Evolutionary conservation across 2,888 invertebrate genomes (phyloP).

Genomic region (Onthophagus sagittarius): DNA sequence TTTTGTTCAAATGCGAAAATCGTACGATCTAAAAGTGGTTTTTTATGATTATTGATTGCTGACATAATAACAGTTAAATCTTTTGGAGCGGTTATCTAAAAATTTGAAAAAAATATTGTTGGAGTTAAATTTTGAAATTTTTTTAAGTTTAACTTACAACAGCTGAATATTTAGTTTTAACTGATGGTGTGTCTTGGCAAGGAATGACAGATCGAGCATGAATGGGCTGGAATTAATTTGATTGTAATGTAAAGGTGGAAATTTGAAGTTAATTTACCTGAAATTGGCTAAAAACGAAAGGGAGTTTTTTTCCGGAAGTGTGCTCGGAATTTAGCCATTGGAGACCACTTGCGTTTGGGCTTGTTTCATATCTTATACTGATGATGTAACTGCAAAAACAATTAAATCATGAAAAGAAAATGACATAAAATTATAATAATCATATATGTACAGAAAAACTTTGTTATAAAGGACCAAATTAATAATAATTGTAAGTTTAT

Average conservation of each 20-base stretch:
- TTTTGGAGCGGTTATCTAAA: conserved; percentile 65
- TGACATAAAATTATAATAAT: too few relatives aligned
- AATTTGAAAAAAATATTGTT: conserved; percentile 17
- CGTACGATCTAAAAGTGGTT: conserved; percentile 45
- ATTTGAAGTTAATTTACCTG: conserved; percentile 52
- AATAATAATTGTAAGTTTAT: too few relatives aligned
- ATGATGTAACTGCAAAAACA: conserved; percentile 51
- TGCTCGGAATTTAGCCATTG: conserved; percentile 87
- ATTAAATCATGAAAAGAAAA: background rate
- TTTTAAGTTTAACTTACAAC: conserved; percentile 44
- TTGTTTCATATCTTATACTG: conserved; percentile 71
- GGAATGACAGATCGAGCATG: conserved; percentile 87
- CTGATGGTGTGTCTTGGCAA: conserved; percentile 88
- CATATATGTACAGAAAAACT: too few relatives aligned
- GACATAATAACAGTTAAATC: conserved; percentile 86
- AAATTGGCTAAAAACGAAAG: conserved; percentile 83
- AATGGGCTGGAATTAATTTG: conserved; percentile 60
- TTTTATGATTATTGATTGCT: conserved; percentile 60
- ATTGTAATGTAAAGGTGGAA: background rate
- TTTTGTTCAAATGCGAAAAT: conserved; percentile 65
- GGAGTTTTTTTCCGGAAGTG: conserved; percentile 81
- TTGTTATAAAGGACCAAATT: too few relatives aligned
- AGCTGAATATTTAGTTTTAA: conserved; percentile 74
- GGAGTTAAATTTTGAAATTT: background rate
- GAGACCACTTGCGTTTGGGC: conserved; percentile 74